These are phyloP conservation scores for Ctenopoma kingsleyae DNA, from an alignment of 2,797 vertebrate species.

Conservation along the genomic window DNA sequence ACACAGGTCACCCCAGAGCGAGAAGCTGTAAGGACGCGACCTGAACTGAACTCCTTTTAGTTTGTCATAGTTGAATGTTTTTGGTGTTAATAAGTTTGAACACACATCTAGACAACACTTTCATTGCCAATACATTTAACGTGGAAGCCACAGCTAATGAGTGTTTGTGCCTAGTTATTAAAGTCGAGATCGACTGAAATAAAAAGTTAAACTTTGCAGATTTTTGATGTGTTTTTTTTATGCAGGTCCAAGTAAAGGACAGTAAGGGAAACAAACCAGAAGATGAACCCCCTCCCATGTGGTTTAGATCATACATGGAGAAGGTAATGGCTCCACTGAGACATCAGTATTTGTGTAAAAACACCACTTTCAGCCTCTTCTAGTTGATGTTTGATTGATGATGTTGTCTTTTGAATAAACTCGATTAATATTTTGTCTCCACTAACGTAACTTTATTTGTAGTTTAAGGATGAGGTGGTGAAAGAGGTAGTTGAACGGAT, in stretches of 20 bases:
- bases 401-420: background rate
- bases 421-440: background rate
- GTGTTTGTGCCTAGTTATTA: background rate
- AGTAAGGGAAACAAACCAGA: constrained; percentile 82
- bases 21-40: constrained; percentile 82
- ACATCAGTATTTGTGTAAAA: background rate
- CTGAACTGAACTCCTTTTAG: too few species aligned
- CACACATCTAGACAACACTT: too few species aligned
- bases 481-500: constrained; percentile 96
- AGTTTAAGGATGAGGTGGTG: constrained; percentile 97
- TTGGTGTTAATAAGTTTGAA: background rate
- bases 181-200: background rate
- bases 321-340: constrained; percentile 78
- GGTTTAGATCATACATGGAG: constrained; percentile 97
- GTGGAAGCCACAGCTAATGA: too few species aligned
- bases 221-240: constrained; percentile 19
- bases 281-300: constrained; percentile 90
- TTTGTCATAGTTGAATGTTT: background rate
- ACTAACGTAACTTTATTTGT: background rate
- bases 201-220: background rate
- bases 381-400: background rate
- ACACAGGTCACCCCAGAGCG: constrained; percentile 85
- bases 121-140: too few species aligned
- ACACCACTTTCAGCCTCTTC: background rate
- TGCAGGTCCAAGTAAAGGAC: constrained; percentile 81